phyloP scores from a whole-genome alignment of 2,888 invertebrate genomes.

The Stomorhina lunata region DNA sequence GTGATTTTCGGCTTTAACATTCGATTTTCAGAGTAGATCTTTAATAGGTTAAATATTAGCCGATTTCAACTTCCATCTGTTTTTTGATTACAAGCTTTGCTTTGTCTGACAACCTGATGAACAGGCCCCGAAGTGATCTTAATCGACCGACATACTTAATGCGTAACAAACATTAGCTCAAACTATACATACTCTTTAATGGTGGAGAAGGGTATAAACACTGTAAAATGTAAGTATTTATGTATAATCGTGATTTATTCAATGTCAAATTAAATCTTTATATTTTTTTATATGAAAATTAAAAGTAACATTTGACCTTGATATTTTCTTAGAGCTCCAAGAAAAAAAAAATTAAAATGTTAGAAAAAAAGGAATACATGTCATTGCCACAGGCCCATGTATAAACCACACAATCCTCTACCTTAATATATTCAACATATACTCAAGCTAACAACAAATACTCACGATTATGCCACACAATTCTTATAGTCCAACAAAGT shows the following conservation, averaged over 20 bases:
- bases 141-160: no score
- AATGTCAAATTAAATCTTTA: not conserved
- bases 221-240: not conserved
- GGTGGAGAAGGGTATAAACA: not conserved
- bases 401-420: not conserved
- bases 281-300: not conserved
- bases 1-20: no score
- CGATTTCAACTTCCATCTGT: no score
- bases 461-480: no score
- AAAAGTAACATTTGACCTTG: constrained; percentile 41
- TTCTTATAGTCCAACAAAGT: no score
- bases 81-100: no score
- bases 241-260: not conserved
- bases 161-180: no score
- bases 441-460: not conserved
- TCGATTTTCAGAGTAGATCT: no score
- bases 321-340: constrained; percentile 42
- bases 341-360: constrained; percentile 18
- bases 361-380: constrained; percentile 34
- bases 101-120: no score
- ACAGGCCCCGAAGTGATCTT: no score
- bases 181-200: no score
- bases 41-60: no score
- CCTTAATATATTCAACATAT: not conserved
- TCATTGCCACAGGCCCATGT: constrained; percentile 41